A percentile compares a stretch with the other conserved stretches of the same genome.
phyloP scores from a whole-genome alignment of 2,888 invertebrate species.

The Calliphora vomitoria region DNA sequence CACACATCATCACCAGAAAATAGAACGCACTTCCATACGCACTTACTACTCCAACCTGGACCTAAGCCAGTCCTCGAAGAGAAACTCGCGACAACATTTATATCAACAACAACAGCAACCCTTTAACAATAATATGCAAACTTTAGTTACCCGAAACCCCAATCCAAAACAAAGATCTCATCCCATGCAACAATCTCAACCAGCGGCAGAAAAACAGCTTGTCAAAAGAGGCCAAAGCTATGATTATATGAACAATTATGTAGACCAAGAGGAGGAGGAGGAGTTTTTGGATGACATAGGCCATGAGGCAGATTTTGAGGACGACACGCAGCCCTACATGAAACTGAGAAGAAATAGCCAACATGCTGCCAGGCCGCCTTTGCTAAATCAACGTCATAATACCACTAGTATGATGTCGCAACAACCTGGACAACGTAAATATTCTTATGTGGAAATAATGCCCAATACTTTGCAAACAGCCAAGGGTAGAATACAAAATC shows the following conservation, averaged over 20 bases:
- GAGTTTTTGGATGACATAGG: conserved; percentile 68
- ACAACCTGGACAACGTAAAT: conserved; percentile 74
- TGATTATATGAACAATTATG: conserved; percentile 79
- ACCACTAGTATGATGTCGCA: conserved; percentile 75
- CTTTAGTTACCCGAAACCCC: not conserved
- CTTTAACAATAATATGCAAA: conserved; percentile 45
- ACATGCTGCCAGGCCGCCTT: conserved; percentile 74
- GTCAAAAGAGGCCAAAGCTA: conserved; percentile 78
- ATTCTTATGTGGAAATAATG: conserved; percentile 78
- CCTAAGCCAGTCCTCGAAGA: conserved; percentile 78
- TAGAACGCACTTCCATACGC: conserved; percentile 84
- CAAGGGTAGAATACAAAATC: conserved; percentile 81
- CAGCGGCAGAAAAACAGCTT: conserved; percentile 63
- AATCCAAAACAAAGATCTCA: conserved; percentile 16
- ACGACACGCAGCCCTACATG: conserved; percentile 74
- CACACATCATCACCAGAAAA: conserved; percentile 85
- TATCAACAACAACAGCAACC: conserved; percentile 72
- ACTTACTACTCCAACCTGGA: conserved; percentile 84
- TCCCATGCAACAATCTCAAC: conserved; percentile 42
- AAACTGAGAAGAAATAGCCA: conserved; percentile 76
- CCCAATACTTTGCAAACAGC: conserved; percentile 81
- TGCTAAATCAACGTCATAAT: conserved; percentile 77
- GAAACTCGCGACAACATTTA: conserved; percentile 76
- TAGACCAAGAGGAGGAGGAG: conserved; percentile 71
- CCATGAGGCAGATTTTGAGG: conserved; percentile 79